These are phyloP conservation scores for Adelphocoris suturalis DNA, from an alignment of 2,888 invertebrate genomes.

Conservation along the genomic window DNA sequence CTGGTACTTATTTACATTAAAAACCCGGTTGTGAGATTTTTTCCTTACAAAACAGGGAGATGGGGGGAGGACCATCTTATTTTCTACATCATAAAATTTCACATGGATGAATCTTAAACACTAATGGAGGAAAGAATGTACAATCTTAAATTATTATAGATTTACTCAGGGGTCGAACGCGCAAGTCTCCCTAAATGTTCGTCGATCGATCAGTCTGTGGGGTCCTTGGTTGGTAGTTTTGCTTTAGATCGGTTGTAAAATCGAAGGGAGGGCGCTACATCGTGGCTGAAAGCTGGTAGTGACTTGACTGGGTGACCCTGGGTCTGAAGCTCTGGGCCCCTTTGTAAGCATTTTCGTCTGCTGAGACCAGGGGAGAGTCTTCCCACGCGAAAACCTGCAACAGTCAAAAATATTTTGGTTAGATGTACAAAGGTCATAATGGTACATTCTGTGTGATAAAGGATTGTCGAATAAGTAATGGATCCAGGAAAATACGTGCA, in stretches of 20 bases:
- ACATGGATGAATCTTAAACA: not conserved
- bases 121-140: constrained; percentile 34
- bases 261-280: not conserved
- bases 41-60: not conserved
- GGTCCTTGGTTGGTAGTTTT: not conserved
- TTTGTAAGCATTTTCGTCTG: constrained; percentile 11
- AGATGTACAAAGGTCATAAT: too few species aligned
- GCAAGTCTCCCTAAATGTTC: not conserved
- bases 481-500: too few species aligned
- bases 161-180: constrained; percentile 16
- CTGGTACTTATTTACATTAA: not conserved
- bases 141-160: not conserved
- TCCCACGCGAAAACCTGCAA: not conserved
- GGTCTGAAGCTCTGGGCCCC: constrained; percentile 8
- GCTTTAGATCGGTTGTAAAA: not conserved
- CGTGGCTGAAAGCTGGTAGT: constrained; percentile 15
- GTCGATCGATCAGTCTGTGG: not conserved
- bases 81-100: constrained; percentile 19
- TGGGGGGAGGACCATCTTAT: not conserved
- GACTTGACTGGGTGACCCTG: constrained; percentile 16
- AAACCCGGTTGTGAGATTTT: not conserved
- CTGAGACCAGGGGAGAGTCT: not conserved
- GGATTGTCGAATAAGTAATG: too few species aligned
- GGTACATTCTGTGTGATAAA: too few species aligned
- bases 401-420: not conserved